A percentile compares a stretch with the other conserved stretches of the same genome.
phyloP scores from a whole-genome alignment of 2,888 invertebrate genomes.

The Chrysolina americana region DNA sequence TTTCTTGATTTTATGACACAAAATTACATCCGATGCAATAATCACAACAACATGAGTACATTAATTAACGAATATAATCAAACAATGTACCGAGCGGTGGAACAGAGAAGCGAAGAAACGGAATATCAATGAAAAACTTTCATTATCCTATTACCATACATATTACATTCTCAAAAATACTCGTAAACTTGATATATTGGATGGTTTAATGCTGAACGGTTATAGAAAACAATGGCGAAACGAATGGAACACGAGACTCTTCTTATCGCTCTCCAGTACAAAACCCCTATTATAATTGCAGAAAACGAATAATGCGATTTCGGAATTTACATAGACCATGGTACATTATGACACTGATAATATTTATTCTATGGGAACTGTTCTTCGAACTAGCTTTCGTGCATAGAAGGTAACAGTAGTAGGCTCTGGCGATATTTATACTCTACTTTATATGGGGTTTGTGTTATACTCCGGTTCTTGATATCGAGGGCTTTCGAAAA shows the following conservation, averaged over 20 bases:
- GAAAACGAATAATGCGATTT: slow-evolving; percentile 53
- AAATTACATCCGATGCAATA: too few species aligned
- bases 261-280: slow-evolving; percentile 49
- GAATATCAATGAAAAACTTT: background rate
- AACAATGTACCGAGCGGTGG: too few species aligned
- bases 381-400: slow-evolving; percentile 40
- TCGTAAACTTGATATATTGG: slow-evolving; percentile 18
- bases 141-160: slow-evolving; percentile 4
- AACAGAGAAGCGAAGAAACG: background rate
- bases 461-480: background rate
- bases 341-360: slow-evolving; percentile 49
- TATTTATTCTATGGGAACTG: slow-evolving; percentile 50
- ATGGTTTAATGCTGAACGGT: slow-evolving; percentile 10
- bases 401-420: slow-evolving; percentile 33
- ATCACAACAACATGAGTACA: too few species aligned
- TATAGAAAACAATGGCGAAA: slow-evolving; percentile 46
- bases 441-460: slow-evolving; percentile 26
- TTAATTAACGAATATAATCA: too few species aligned
- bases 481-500: too few species aligned
- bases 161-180: background rate
- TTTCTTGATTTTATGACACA: too few species aligned
- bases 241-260: slow-evolving; percentile 43
- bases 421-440: slow-evolving; percentile 28
- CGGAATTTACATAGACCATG: slow-evolving; percentile 48
- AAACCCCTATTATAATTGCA: slow-evolving; percentile 55